Conservation (phyloP, 2,113 vertebrate genomes). For the Embiotoca jacksoni region DNA sequence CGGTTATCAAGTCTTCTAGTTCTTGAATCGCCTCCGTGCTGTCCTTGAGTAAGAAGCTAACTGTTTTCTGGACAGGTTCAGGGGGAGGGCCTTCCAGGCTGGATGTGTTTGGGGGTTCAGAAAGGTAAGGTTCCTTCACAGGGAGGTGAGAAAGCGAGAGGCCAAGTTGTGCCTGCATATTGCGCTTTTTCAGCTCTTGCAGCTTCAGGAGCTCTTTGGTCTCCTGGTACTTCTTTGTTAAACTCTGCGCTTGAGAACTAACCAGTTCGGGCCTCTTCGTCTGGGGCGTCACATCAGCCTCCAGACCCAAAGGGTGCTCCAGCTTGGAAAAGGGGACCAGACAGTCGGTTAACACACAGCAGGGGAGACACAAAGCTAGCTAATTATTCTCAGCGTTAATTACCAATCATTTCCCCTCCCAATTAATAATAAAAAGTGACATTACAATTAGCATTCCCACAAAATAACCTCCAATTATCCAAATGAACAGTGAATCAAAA, state of each 20-base stretch:
- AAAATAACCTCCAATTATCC: slow-evolving; percentile 46
- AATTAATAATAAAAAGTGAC: slow-evolving; percentile 37
- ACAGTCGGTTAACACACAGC: slow-evolving; percentile 90
- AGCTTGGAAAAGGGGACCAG: slow-evolving; percentile 91
- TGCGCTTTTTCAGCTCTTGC: slow-evolving; percentile 89
- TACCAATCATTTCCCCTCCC: slow-evolving; percentile 54
- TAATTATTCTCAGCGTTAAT: slow-evolving; percentile 72
- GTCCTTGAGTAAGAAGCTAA: slow-evolving; percentile 78
- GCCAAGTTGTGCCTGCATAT: slow-evolving; percentile 89
- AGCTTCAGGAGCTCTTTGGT: slow-evolving; percentile 89
- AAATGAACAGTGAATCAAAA: slow-evolving; percentile 61
- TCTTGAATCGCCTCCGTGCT: slow-evolving; percentile 78
- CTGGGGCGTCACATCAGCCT: slow-evolving; percentile 86
- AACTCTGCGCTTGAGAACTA: slow-evolving; percentile 88
- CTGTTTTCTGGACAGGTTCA: slow-evolving; percentile 72
- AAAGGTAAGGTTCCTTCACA: slow-evolving; percentile 79
- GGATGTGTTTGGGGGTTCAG: slow-evolving; percentile 71
- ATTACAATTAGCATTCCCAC: slow-evolving; percentile 58
- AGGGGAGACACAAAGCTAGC: slow-evolving; percentile 81
- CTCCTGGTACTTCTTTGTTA: slow-evolving; percentile 90
- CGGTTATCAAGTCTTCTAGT: slow-evolving; percentile 75
- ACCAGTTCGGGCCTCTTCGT: slow-evolving; percentile 87
- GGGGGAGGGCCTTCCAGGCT: slow-evolving; percentile 65
- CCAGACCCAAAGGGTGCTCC: slow-evolving; percentile 87
- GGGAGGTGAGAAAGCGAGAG: slow-evolving; percentile 83